A percentile compares a stretch with the other conserved stretches of the same genome.
phyloP scores from a whole-genome alignment of 2,888 invertebrate genomes.

The Morpho deidamia region DNA sequence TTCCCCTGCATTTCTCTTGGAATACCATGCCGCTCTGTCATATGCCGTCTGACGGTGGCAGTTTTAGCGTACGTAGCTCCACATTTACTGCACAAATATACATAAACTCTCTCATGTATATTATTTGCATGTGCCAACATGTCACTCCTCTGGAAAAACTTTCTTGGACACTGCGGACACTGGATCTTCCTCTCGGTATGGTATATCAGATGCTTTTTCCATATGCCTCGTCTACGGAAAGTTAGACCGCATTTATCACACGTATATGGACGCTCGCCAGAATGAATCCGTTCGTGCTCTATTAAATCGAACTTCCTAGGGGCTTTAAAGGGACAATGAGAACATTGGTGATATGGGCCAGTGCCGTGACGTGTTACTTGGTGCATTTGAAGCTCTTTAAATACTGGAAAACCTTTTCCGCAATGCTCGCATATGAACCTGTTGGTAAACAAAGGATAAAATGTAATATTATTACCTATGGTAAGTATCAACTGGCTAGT shows the following conservation, averaged over 20 bases:
- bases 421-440: slow-evolving; percentile 62
- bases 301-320: slow-evolving; percentile 44
- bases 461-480: no score
- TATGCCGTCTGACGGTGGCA: slow-evolving; percentile 52
- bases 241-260: slow-evolving; percentile 66
- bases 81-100: slow-evolving; percentile 54
- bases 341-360: slow-evolving; percentile 50
- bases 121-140: slow-evolving; percentile 57
- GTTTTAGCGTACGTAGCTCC: slow-evolving; percentile 54
- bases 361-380: slow-evolving; percentile 49
- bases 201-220: slow-evolving; percentile 58
- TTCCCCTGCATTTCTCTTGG: slow-evolving; percentile 59
- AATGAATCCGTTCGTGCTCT: slow-evolving; percentile 59
- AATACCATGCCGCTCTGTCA: slow-evolving; percentile 55
- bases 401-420: slow-evolving; percentile 51
- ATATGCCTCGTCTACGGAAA: slow-evolving; percentile 55
- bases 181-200: slow-evolving; percentile 57
- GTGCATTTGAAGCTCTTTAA: slow-evolving; percentile 46
- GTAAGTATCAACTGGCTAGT: no score
- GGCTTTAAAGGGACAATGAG: slow-evolving; percentile 55
- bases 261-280: slow-evolving; percentile 61
- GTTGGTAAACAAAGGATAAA: background rate
- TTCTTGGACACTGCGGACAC: slow-evolving; percentile 53
- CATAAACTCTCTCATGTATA: slow-evolving; percentile 52
- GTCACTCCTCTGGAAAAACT: slow-evolving; percentile 44